Base-by-base conservation (phyloP, 2,113 vertebrate species). In the Kryptolebias marmoratus region DNA sequence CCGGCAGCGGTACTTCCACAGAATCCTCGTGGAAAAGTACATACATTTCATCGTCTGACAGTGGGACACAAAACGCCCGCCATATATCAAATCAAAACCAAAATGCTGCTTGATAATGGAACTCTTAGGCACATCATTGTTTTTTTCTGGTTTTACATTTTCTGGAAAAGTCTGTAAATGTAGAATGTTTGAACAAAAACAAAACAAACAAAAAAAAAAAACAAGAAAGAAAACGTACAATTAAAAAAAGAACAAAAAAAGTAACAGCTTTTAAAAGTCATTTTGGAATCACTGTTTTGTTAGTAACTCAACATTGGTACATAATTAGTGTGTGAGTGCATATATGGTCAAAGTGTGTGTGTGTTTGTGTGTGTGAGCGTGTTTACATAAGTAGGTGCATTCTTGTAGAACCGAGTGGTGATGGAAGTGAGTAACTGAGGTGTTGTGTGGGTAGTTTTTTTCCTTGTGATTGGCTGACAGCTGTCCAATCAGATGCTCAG, bases 401-500 rank as follows among this genome's bases (percentile, higher is more conserved):
- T 82, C 68, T 73, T 80, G 79, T 69, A 59, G 71, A 85, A 83
- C 74, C 65, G 68, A 77, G 83, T 77, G 80, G 66, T n/a, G 39
- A 76, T 63, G 86, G 73, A 76, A 71, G 68, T 63, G 81, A 81
- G 81, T 82, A 66, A 69, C 86, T 81, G 62, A 84, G 83, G 77
- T 87, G 87, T 77, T 63, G 65, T 79, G 84, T 77, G 75, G 64
- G 70, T 78, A 39, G 72, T 49, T 48, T 2, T 22, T n/a, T 68
- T 64, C 3, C 3, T 68, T 67, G 71, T 71, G 62, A 71, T 71
- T 71, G 68, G 68, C 68, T 70, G 45, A 50, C 42, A 73, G 87
- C 77, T 68, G 36, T 86, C 71, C 86, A 83, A 87, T 97, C 94
- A 99, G 93, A 99, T 98, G 85, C 98, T 99, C 91, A 99, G 96